phyloP scores from a whole-genome alignment of 2,797 vertebrate genomes.

The Clarias platycephalus region DNA sequence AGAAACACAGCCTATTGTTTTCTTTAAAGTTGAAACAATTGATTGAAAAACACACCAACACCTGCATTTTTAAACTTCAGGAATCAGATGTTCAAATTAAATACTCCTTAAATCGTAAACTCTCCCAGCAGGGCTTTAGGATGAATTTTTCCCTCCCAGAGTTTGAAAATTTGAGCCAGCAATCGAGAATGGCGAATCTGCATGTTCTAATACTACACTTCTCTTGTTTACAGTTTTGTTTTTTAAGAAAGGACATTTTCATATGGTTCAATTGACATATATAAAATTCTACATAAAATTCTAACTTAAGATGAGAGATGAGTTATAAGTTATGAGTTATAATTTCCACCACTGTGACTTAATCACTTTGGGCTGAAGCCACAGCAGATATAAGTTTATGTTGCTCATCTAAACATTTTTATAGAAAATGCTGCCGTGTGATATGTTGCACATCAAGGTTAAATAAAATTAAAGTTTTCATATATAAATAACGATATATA shows the following conservation, averaged over 20 bases:
- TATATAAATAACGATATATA: background rate
- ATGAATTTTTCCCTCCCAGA: background rate
- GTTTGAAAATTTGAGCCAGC: background rate
- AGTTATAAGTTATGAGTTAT: background rate
- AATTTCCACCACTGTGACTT: background rate
- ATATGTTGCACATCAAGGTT: background rate
- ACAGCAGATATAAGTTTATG: background rate
- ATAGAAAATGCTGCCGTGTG: background rate
- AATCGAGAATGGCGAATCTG: background rate
- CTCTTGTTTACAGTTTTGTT: background rate
- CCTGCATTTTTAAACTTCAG: background rate
- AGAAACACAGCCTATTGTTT: constrained; percentile 58
- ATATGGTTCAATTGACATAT: background rate
- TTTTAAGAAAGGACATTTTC: background rate
- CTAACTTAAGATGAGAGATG: background rate
- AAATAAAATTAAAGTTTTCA: background rate
- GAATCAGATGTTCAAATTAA: background rate
- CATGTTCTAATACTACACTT: background rate
- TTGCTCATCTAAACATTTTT: background rate
- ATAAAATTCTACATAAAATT: background rate
- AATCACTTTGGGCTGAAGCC: too few relatives aligned
- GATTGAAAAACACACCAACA: background rate
- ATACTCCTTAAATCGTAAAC: background rate
- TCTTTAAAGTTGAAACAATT: background rate
- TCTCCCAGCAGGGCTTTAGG: background rate